phyloP scores from a whole-genome alignment of 2,888 invertebrate genomes.

The Pristionchus arcanus region DNA sequence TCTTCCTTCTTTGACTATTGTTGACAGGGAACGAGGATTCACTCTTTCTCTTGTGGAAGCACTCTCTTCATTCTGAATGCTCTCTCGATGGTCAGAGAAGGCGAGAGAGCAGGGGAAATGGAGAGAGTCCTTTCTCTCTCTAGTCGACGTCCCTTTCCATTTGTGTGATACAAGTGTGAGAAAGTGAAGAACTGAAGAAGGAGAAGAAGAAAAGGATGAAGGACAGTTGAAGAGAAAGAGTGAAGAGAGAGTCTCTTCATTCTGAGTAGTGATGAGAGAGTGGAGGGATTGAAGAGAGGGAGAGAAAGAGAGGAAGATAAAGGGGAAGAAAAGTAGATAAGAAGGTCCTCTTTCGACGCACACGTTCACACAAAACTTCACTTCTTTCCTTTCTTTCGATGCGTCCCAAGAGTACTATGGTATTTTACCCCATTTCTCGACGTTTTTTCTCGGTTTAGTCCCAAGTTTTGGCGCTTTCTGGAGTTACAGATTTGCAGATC shows the following conservation, averaged over 20 bases:
- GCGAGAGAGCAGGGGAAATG: background rate
- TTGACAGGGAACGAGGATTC: conserved; percentile 37
- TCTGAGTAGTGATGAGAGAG: background rate
- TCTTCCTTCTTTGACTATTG: conserved; percentile 43
- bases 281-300: background rate
- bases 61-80: background rate
- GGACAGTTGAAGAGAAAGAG: background rate
- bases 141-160: conserved; percentile 28
- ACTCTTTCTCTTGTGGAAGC: background rate
- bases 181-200: background rate
- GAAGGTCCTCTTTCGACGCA: background rate
- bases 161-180: conserved; percentile 53
- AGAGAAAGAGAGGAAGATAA: conserved; percentile 19
- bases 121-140: background rate
- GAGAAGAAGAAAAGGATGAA: conserved; percentile 5
- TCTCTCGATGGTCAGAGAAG: conserved; percentile 6
- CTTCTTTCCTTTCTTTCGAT: background rate
- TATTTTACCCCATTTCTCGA: background rate
- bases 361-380: background rate
- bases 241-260: background rate
- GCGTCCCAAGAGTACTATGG: background rate
- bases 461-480: background rate
- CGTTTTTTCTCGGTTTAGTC: background rate
- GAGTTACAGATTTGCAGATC: too few relatives aligned
- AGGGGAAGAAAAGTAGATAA: background rate